These are phyloP conservation scores for Mesitornis unicolor DNA, from an alignment of 2,113 vertebrate species.

Conservation along the genomic window DNA sequence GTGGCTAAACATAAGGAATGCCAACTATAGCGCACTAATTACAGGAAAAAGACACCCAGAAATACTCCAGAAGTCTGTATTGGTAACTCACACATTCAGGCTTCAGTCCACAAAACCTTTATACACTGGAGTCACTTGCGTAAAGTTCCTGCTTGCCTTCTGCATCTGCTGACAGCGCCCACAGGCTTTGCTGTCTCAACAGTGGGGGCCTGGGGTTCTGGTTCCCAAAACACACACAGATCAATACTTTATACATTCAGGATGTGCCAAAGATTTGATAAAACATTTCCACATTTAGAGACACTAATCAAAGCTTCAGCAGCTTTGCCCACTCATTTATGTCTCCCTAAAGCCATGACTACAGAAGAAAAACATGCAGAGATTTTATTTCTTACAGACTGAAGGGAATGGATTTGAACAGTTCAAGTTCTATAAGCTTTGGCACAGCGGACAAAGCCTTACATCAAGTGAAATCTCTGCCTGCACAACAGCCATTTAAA, in stretches of 20 bases:
- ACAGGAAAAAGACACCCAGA: background rate
- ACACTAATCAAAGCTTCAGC: background rate
- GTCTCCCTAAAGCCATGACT: background rate
- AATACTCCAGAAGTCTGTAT: background rate
- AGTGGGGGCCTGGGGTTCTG: background rate
- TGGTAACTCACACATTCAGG: background rate
- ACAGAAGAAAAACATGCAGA: background rate
- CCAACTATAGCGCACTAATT: background rate
- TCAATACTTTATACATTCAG: background rate
- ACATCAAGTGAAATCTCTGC: background rate
- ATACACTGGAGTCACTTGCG: background rate
- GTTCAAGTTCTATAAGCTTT: too few relatives aligned
- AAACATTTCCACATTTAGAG: background rate
- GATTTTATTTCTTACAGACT: background rate
- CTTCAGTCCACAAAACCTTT: background rate
- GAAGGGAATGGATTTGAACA: background rate
- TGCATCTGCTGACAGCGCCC: background rate
- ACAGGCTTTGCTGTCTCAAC: background rate
- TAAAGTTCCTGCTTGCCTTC: background rate
- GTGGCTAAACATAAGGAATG: slow-evolving; percentile 14
- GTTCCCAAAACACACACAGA: background rate
- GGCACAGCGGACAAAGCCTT: background rate
- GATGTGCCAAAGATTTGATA: background rate
- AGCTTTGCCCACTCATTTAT: background rate
- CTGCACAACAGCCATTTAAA: background rate